Evolutionary conservation across 2,888 invertebrate genomes (phyloP).

Genomic region (Trissolcus japonicus): DNA sequence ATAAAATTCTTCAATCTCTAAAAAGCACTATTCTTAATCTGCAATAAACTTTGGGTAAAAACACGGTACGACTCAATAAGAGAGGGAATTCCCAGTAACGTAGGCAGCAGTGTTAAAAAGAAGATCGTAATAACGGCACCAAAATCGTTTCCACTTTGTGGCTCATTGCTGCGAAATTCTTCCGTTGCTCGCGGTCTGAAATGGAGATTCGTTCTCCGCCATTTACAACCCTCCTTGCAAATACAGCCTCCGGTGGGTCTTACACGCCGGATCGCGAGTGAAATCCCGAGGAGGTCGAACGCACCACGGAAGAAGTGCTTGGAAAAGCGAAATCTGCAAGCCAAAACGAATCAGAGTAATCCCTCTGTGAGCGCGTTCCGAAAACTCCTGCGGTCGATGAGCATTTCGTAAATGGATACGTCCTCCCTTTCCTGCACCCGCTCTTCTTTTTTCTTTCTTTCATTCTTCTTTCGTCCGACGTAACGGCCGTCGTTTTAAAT

Average conservation of each 20-base stretch:
- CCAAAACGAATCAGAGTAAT: slow-evolving; percentile 76
- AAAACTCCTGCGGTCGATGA: slow-evolving; percentile 70
- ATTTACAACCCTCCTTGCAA: slow-evolving; percentile 59
- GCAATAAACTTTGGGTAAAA: slow-evolving; percentile 7
- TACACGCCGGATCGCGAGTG: slow-evolving; percentile 59
- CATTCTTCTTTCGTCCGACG: slow-evolving; percentile 21
- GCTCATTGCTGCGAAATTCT: slow-evolving; percentile 54
- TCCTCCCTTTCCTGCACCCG: slow-evolving; percentile 33
- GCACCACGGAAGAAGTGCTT: slow-evolving; percentile 55
- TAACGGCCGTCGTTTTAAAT: slow-evolving; percentile 70
- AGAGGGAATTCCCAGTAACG: neutral
- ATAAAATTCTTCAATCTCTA: too few species aligned
- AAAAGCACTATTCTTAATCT: slow-evolving; percentile 3
- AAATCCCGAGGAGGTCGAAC: slow-evolving; percentile 60
- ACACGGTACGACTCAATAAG: slow-evolving; percentile 10
- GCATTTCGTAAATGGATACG: slow-evolving; percentile 75
- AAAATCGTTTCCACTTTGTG: slow-evolving; percentile 58
- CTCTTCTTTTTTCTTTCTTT: slow-evolving; percentile 10
- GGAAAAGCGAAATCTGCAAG: slow-evolving; percentile 73
- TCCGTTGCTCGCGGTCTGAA: slow-evolving; percentile 51
- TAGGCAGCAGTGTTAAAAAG: slow-evolving; percentile 15
- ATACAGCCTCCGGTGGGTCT: slow-evolving; percentile 54
- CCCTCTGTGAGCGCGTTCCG: slow-evolving; percentile 69
- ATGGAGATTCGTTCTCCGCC: slow-evolving; percentile 58
- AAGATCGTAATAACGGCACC: slow-evolving; percentile 42